phyloP scores from a whole-genome alignment of 92 coral and sea anemone species.

The Bergia puertoricense region DNA sequence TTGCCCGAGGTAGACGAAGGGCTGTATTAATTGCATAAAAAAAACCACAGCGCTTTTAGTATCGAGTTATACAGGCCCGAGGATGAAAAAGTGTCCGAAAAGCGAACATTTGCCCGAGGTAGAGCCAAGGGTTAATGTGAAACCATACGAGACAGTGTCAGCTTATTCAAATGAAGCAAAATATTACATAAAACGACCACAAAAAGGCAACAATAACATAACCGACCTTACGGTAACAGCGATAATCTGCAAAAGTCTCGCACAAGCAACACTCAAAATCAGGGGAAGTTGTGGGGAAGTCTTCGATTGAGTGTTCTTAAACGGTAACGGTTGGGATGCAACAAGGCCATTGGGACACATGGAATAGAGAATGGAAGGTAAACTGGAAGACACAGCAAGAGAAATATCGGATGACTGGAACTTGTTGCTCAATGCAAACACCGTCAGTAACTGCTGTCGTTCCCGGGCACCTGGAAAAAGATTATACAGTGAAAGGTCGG shows the following conservation, averaged over 20 bases:
- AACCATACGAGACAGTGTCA: too few species aligned
- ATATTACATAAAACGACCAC: too few species aligned
- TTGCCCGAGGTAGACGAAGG: too few species aligned
- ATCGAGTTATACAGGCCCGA: too few species aligned
- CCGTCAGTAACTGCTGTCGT: conserved; percentile 77
- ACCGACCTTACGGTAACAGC: conserved; percentile 81
- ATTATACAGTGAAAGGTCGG: background rate
- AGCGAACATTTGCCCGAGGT: too few species aligned
- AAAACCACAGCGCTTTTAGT: too few species aligned
- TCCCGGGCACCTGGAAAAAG: conserved; percentile 72
- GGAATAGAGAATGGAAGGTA: conserved; percentile 64
- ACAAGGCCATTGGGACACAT: conserved; percentile 79
- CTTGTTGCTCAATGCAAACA: conserved; percentile 85
- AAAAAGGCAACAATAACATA: background rate
- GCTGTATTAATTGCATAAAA: too few species aligned
- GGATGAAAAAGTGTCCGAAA: too few species aligned
- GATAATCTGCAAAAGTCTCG: conserved; percentile 78
- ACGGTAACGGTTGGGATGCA: conserved; percentile 76
- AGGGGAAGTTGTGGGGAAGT: conserved; percentile 72
- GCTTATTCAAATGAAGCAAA: too few species aligned
- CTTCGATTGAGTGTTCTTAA: conserved; percentile 56
- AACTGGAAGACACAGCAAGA: conserved; percentile 69
- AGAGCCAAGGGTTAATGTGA: too few species aligned
- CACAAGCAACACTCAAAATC: conserved; percentile 76
- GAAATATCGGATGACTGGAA: conserved; percentile 75